Base-by-base conservation (phyloP, 2,797 vertebrate species). In the Enteromius radiatus region DNA sequence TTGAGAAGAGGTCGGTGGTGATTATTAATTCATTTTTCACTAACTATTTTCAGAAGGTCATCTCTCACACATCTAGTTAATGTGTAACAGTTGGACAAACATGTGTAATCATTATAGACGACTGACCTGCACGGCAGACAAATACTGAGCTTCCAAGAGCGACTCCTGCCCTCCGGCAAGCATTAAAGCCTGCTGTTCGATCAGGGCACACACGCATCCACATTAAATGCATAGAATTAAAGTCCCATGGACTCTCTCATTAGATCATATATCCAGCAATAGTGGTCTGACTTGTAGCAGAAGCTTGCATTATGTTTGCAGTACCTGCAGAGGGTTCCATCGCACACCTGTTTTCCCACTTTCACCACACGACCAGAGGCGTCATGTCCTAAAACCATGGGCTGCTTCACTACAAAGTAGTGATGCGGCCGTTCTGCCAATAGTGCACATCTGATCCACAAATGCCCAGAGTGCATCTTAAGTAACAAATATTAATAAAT, bases 361-460 rank as follows among this genome's bases (percentile, higher is more conserved):
- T 96, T 96, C 21, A 96, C 1, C 0, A 99, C 96, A 7, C 94
- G 95, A 26, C 98, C 98, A 0, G 98, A 89, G 26, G 97, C 97
- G 91, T 99, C 98, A 0, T 99, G 98, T 0, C 98, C 98, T 86
- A 99, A 56, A 43, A 99, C 95, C 95, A 99, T 97, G 0, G 98
- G 98, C 41, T 95, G 91, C 82, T 90, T 96, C 78, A 99, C 80
- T 0, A 98, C 90, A 87, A 93, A 98, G 87, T 97, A 15, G 96
- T 97, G 0, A 99, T 97, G 0, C 92, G 93, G 0, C 98, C 98
- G 0, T 97, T 84, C 86, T 96, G 95, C 98, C 98, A 99, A 89
- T 96, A 99, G 88, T 99, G 98, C 76, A 99, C 96, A 0, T 99
- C 98, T 0, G 98, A 98, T 2, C 97, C 97, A 0, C 98, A 99